Evolutionary conservation across 2,113 vertebrate genomes (phyloP).

Genomic region (Gymnocephalus cernua): DNA sequence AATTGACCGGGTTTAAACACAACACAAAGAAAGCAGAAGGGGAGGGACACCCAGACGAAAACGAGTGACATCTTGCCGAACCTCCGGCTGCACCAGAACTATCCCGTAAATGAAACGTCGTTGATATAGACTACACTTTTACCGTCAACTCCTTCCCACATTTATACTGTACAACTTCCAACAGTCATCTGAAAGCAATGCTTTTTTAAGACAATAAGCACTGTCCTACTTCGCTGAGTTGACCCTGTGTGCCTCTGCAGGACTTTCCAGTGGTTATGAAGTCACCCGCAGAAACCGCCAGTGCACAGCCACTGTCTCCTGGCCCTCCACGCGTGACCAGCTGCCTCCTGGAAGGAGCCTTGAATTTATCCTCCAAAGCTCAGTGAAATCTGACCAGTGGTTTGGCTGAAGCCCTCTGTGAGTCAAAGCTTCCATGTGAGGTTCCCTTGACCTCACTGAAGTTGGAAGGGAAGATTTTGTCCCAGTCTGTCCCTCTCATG

Average conservation of each 20-base stretch:
- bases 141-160: not conserved
- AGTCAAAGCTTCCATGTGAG: conserved; percentile 24
- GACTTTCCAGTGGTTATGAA: conserved; percentile 27
- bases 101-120: no score
- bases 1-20: no score
- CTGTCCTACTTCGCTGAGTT: not conserved
- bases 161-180: not conserved
- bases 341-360: conserved; percentile 28
- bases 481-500: not conserved
- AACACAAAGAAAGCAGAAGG: no score
- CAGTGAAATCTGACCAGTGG: conserved; percentile 24
- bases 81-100: no score
- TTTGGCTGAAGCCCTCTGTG: conserved; percentile 18
- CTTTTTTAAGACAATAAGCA: not conserved
- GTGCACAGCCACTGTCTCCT: conserved; percentile 19
- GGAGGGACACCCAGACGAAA: no score
- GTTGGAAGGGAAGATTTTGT: not conserved
- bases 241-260: not conserved
- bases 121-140: not conserved
- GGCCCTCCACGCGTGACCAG: conserved; percentile 16
- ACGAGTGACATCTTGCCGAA: no score
- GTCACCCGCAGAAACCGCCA: conserved; percentile 16
- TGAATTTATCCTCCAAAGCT: conserved; percentile 20
- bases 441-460: conserved; percentile 13
- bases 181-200: not conserved